Evolutionary conservation across 2,888 invertebrate species (phyloP).

Genomic region (Venustoraphidia nigricollis): DNA sequence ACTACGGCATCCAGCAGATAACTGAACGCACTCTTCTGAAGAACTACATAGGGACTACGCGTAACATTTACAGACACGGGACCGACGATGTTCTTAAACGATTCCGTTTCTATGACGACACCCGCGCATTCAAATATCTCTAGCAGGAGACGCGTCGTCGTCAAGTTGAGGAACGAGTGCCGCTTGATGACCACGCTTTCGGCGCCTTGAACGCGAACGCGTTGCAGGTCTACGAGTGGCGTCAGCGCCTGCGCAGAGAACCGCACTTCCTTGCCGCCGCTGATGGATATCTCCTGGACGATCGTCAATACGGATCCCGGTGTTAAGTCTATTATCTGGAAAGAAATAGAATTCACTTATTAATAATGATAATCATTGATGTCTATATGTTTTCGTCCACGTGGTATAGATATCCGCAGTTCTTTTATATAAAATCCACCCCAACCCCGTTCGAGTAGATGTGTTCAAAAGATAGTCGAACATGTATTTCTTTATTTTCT

Average conservation of each 20-base stretch:
- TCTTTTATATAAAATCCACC: too few relatives aligned
- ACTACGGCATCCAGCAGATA: conserved; percentile 46
- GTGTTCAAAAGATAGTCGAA: too few relatives aligned
- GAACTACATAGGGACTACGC: conserved; percentile 37
- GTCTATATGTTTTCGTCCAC: background rate
- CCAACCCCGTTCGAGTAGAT: too few relatives aligned
- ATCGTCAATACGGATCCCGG: conserved; percentile 38
- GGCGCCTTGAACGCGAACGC: conserved; percentile 36
- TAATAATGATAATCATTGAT: background rate
- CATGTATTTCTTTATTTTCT: too few relatives aligned
- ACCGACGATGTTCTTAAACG: conserved; percentile 47
- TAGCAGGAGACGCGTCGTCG: conserved; percentile 39
- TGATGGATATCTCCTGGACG: conserved; percentile 40
- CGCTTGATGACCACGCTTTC: conserved; percentile 37
- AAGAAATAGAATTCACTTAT: conserved; percentile 10
- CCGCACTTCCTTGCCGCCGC: conserved; percentile 36
- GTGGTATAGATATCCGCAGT: too few relatives aligned
- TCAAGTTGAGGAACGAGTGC: conserved; percentile 43
- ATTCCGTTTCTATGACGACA: conserved; percentile 42
- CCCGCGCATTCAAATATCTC: conserved; percentile 42
- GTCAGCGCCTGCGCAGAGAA: conserved; percentile 41
- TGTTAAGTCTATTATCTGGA: conserved; percentile 32
- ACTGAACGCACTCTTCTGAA: conserved; percentile 48
- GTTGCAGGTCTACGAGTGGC: conserved; percentile 33
- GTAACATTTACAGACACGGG: conserved; percentile 44